phyloP scores from a whole-genome alignment of 1,140 invertebrate genomes.

The Ladona fulva region DNA sequence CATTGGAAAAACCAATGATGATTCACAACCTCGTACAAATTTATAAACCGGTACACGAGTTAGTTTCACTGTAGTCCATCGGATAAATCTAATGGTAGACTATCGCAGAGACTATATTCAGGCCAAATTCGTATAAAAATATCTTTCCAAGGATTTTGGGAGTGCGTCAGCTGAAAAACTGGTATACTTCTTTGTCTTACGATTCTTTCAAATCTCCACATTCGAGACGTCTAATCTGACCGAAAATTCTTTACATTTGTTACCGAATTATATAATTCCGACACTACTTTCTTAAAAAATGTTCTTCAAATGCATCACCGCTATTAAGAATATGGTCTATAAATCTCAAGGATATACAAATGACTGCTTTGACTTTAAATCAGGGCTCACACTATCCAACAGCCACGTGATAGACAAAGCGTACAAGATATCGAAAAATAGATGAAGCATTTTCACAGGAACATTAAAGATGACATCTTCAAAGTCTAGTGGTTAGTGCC shows the following conservation, averaged over 20 bases:
- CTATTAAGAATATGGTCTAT: constrained; percentile 7
- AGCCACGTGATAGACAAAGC: constrained; percentile 1
- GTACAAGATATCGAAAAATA: constrained; percentile 7
- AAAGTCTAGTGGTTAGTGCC: constrained; percentile 8
- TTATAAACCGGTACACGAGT: constrained; percentile 9
- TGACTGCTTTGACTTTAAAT: neutral
- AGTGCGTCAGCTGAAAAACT: neutral
- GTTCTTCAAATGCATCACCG: constrained; percentile 8
- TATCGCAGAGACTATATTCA: constrained; percentile 3
- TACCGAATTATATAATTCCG: neutral
- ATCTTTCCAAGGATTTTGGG: constrained; percentile 5
- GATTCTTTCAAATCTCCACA: neutral
- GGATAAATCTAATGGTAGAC: constrained; percentile 1
- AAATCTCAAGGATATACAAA: constrained; percentile 6
- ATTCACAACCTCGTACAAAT: constrained; percentile 2
- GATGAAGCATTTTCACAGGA: constrained; percentile 4
- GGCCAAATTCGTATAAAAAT: constrained; percentile 10
- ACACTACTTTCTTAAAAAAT: constrained; percentile 10
- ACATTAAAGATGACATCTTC: constrained; percentile 10
- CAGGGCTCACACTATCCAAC: constrained; percentile 6
- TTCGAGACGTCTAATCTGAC: neutral
- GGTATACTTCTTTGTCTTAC: neutral
- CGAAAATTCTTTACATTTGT: neutral
- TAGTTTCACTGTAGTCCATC: constrained; percentile 9
- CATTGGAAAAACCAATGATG: neutral